These are phyloP conservation scores for Siniperca chuatsi DNA, from an alignment of 2,113 vertebrate species.

Conservation along the genomic window DNA sequence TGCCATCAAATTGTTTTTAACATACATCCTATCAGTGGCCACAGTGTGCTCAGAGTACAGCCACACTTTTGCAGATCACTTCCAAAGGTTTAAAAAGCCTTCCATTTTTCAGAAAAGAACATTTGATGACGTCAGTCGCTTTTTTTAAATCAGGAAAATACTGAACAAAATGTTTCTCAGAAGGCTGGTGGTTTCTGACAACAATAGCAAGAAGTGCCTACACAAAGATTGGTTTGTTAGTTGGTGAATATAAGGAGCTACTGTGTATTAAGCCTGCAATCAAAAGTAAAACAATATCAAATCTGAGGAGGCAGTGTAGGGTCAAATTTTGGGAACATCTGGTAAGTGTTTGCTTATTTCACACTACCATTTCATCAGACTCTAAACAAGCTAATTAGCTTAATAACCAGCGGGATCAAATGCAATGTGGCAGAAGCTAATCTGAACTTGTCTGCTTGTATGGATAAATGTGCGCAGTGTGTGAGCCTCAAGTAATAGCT, in stretches of 20 bases:
- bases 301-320: not conserved
- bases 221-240: not conserved
- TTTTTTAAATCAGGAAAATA: not conserved
- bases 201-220: not conserved
- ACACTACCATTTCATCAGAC: not conserved
- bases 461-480: not conserved
- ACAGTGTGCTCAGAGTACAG: not conserved
- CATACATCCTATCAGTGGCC: not conserved
- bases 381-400: not conserved
- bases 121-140: not conserved
- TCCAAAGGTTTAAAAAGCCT: constrained; percentile 5
- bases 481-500: not conserved
- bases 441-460: not conserved
- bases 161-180: constrained; percentile 3
- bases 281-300: not conserved
- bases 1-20: constrained; percentile 2
- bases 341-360: not conserved
- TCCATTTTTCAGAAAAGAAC: not conserved
- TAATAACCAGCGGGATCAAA: not conserved
- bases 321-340: not conserved
- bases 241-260: not conserved
- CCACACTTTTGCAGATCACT: not conserved
- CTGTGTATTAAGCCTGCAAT: not conserved
- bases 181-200: not conserved
- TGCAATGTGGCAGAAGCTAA: not conserved